These are phyloP conservation scores for Tetrapedia diversipes DNA, from an alignment of 2,888 invertebrate species.

Conservation along the genomic window DNA sequence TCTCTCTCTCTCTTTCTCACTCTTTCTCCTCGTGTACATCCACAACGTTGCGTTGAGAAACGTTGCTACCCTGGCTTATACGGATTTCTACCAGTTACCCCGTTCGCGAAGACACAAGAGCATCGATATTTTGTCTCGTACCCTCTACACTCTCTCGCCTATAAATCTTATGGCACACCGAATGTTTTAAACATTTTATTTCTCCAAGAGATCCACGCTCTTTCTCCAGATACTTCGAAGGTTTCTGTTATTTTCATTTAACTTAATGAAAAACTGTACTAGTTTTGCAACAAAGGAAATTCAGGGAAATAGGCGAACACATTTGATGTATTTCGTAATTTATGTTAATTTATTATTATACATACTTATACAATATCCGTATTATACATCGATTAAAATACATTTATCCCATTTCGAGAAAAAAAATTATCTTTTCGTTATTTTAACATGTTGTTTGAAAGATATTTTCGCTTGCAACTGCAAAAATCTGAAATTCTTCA, in stretches of 20 bases:
- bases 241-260: too few species aligned
- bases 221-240: too few species aligned
- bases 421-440: background rate
- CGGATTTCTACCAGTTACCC: slow-evolving; percentile 39
- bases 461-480: background rate
- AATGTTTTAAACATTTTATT: slow-evolving; percentile 21
- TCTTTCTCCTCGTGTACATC: background rate
- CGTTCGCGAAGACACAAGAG: slow-evolving; percentile 5
- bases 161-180: background rate
- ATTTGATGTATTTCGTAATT: too few species aligned
- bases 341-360: too few species aligned
- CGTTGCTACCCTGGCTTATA: slow-evolving; percentile 28
- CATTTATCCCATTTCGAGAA: background rate
- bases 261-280: background rate
- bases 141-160: slow-evolving; percentile 2
- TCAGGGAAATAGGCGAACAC: too few species aligned
- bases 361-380: background rate
- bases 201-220: too few species aligned
- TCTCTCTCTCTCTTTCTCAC: background rate
- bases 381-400: background rate
- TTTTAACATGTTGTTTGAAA: background rate
- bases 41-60: slow-evolving; percentile 7
- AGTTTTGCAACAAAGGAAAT: background rate
- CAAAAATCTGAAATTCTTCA: background rate
- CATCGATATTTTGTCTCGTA: slow-evolving; percentile 47